A percentile compares a stretch with the other conserved stretches of the same genome.
Conservation (phyloP, 2,888 invertebrate species). For the Nemoura dubitans region DNA sequence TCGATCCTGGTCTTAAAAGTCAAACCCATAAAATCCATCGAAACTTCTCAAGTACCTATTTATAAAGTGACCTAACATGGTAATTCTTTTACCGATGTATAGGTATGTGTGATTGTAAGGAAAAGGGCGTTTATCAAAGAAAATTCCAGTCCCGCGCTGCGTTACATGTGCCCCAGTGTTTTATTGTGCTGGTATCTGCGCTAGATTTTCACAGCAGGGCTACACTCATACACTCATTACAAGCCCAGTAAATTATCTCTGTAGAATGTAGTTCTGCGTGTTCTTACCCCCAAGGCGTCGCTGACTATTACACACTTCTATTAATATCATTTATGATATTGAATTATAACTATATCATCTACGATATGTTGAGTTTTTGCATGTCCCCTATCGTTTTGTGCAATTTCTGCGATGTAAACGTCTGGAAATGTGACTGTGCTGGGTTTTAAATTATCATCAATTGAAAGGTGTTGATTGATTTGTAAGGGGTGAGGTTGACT, state of each 20-base stretch:
- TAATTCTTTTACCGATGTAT: no score
- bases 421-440: background rate
- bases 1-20: no score
- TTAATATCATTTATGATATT: constrained; percentile 7
- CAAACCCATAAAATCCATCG: no score
- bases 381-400: background rate
- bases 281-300: background rate
- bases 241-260: background rate
- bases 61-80: no score
- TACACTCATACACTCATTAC: background rate
- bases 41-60: no score
- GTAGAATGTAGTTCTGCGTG: background rate
- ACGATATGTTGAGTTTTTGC: background rate
- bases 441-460: background rate
- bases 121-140: no score
- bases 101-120: no score
- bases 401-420: background rate
- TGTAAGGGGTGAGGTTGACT: background rate
- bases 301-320: background rate
- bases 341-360: background rate
- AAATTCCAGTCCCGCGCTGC: no score
- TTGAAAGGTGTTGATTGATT: background rate
- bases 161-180: background rate
- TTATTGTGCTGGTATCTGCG: background rate
- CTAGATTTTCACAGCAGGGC: constrained; percentile 3